Percentiles rank a stretch among this genome's conserved stretches.
These are phyloP conservation scores for Babyrousa celebensis DNA, from an alignment of 2,797 vertebrate genomes.

Conservation along the genomic window DNA sequence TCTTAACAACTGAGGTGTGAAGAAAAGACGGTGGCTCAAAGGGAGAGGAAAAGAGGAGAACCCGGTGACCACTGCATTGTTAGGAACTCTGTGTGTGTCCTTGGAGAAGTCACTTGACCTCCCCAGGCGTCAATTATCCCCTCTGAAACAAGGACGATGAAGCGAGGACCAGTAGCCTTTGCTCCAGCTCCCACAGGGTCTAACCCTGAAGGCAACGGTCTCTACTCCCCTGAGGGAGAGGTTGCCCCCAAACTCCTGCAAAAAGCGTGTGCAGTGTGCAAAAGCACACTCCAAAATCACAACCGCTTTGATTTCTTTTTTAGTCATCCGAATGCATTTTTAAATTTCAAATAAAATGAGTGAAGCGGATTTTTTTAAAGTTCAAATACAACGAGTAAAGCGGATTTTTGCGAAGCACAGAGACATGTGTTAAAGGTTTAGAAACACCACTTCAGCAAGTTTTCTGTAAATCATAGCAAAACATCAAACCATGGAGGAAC, in stretches of 20 bases:
- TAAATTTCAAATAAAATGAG: neutral
- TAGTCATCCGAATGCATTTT: neutral
- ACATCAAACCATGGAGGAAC: neutral
- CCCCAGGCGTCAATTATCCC: neutral
- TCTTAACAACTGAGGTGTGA: neutral
- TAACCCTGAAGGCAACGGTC: neutral
- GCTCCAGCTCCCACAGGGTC: neutral
- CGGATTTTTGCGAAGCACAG: neutral
- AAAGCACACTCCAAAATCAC: neutral
- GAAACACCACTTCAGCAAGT: too few species aligned
- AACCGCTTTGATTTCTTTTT: neutral
- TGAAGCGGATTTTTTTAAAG: neutral
- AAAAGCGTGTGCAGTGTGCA: neutral
- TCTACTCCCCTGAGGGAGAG: neutral
- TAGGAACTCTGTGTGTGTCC: neutral
- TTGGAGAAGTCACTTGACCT: neutral
- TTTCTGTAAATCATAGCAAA: neutral
- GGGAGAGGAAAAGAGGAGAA: neutral
- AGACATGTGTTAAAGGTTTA: neutral
- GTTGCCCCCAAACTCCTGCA: neutral
- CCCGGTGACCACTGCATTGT: too few species aligned
- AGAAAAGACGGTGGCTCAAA: neutral
- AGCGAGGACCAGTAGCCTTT: neutral
- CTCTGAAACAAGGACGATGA: neutral
- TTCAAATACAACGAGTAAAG: neutral